Conservation (phyloP, 2,113 vertebrate genomes). For the Tragulus kanchil region DNA sequence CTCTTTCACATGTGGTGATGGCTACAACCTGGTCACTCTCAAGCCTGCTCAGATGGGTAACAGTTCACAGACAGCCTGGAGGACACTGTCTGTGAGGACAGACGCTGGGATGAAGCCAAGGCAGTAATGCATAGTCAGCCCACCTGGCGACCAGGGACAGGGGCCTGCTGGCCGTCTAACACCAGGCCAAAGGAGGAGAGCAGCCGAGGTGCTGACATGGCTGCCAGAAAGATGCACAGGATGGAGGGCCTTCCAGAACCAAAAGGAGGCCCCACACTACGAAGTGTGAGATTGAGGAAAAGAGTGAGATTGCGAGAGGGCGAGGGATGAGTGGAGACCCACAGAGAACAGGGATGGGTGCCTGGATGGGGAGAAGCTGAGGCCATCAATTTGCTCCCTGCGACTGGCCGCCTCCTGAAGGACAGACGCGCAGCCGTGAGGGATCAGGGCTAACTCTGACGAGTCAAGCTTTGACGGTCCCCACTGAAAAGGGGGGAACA, state of each 20-base stretch:
- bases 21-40: no score
- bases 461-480: background rate
- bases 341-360: background rate
- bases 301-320: no score
- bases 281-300: background rate
- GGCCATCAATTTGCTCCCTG: background rate
- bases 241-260: background rate
- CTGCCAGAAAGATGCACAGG: background rate
- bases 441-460: background rate
- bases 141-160: background rate
- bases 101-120: background rate
- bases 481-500: background rate
- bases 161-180: background rate
- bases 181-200: background rate
- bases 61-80: background rate
- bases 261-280: background rate
- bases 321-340: background rate
- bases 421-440: background rate
- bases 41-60: background rate
- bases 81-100: background rate
- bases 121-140: background rate
- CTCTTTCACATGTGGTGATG: background rate
- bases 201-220: background rate
- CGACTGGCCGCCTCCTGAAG: no score
- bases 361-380: fast-evolving